A percentile compares a stretch with the other conserved stretches of the same genome.
phyloP scores from a whole-genome alignment of 2,113 vertebrate genomes.

The Anolis sagrei region DNA sequence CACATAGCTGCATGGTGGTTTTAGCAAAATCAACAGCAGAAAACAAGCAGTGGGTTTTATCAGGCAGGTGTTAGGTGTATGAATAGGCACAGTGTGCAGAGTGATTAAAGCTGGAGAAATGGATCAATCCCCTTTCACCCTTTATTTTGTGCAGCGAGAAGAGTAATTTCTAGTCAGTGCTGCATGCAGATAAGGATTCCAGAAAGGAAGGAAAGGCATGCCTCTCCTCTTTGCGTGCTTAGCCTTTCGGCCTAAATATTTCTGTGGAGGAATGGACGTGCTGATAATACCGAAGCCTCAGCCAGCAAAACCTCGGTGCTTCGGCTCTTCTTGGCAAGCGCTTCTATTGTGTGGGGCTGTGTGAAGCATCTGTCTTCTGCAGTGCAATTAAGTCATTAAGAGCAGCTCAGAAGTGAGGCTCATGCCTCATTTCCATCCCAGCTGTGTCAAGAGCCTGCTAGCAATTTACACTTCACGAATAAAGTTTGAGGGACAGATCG shows the following conservation, averaged over 20 bases:
- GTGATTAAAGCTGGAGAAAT: constrained; percentile 42
- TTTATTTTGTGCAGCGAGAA: neutral
- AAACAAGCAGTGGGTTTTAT: neutral
- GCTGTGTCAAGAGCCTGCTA: constrained; percentile 12
- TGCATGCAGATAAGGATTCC: constrained; percentile 6
- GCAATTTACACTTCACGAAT: constrained; percentile 2
- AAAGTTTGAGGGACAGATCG: constrained; percentile 25
- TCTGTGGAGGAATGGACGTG: constrained; percentile 23
- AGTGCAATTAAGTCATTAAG: constrained; percentile 62
- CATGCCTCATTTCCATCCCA: constrained; percentile 51
- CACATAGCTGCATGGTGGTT: constrained; percentile 16
- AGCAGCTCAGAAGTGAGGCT: constrained; percentile 39
- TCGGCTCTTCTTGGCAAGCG: constrained; percentile 30
- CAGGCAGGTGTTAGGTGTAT: constrained; percentile 2
- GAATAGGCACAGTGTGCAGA: neutral
- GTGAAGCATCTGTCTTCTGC: constrained; percentile 49
- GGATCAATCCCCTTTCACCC: neutral
- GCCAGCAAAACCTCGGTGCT: constrained; percentile 15
- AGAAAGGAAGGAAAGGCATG: constrained; percentile 16
- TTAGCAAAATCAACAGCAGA: constrained; percentile 21
- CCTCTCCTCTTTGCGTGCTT: neutral
- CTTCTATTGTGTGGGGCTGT: constrained; percentile 40
- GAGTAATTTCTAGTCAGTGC: constrained; percentile 4
- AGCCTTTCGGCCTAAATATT: constrained; percentile 46
- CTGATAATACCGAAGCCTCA: constrained; percentile 43